A percentile compares a stretch with the other conserved stretches of the same genome.
These are phyloP conservation scores for Phengaris arion DNA, from an alignment of 2,888 invertebrate genomes.

Conservation along the genomic window DNA sequence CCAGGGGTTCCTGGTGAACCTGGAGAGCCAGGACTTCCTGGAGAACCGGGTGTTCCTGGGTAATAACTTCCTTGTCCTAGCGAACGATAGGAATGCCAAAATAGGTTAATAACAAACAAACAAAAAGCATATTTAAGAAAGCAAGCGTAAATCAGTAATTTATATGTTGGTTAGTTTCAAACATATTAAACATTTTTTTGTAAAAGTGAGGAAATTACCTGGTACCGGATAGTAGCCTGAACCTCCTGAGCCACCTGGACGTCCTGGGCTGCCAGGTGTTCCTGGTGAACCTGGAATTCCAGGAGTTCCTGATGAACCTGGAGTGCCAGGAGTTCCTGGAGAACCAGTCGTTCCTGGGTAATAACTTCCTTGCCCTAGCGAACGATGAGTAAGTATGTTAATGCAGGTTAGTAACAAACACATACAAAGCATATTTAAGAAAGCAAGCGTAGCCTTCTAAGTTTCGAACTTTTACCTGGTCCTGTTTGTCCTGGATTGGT, in stretches of 20 bases:
- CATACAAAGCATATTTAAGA: not conserved
- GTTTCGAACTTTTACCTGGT: not conserved
- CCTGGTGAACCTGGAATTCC: conserved; percentile 26
- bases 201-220: no score
- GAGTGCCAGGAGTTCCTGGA: no score
- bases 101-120: no score
- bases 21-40: not conserved
- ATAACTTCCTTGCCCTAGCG: conserved; percentile 2
- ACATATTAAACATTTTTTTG: no score
- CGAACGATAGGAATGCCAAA: no score
- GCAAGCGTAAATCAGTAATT: no score
- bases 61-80: no score
- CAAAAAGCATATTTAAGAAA: no score
- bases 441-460: no score
- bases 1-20: not conserved
- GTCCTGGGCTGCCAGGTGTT: conserved; percentile 28
- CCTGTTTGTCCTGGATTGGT: not conserved
- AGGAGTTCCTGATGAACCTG: no score
- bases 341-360: not conserved
- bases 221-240: not conserved
- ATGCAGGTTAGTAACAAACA: not conserved
- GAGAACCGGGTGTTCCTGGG: no score
- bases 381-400: not conserved
- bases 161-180: no score
- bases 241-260: not conserved